phyloP scores from a whole-genome alignment of 2,797 vertebrate species.

The Tenualosa thibaudeaui region DNA sequence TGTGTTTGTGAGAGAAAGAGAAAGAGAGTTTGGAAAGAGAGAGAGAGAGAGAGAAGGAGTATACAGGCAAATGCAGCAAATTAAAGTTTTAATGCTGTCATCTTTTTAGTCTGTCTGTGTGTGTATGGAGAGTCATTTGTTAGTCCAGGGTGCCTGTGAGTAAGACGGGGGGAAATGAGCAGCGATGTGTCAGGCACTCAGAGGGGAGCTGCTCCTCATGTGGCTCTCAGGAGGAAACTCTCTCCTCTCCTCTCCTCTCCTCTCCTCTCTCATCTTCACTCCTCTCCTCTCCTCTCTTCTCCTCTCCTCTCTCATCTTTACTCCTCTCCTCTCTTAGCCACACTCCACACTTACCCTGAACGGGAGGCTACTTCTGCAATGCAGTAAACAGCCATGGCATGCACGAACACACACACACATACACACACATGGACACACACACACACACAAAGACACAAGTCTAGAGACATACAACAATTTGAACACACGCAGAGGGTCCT shows the following conservation, averaged over 20 bases:
- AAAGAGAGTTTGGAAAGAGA: neutral
- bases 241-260: neutral
- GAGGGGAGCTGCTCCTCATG: slow-evolving; percentile 8
- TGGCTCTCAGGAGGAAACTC: neutral
- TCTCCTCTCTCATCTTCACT: neutral
- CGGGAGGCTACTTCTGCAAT: slow-evolving; percentile 67
- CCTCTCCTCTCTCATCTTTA: too few species aligned
- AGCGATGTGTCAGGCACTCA: slow-evolving; percentile 46
- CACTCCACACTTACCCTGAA: slow-evolving; percentile 29
- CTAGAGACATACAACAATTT: neutral
- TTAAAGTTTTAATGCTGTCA: slow-evolving; percentile 49
- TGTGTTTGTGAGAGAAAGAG: neutral
- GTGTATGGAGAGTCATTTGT: slow-evolving; percentile 50
- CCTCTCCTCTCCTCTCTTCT: neutral
- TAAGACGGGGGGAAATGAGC: slow-evolving; percentile 45
- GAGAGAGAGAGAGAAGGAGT: slow-evolving; percentile 39
- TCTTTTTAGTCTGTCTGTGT: slow-evolving; percentile 34
- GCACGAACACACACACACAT: slow-evolving; percentile 33
- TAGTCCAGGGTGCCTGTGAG: slow-evolving; percentile 49
- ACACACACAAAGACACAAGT: slow-evolving; percentile 14
- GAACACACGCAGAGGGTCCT: neutral
- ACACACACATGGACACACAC: slow-evolving; percentile 27
- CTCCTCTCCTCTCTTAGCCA: slow-evolving; percentile 30
- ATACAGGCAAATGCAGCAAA: slow-evolving; percentile 36
- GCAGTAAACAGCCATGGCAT: slow-evolving; percentile 68